These are phyloP conservation scores for Calliphora vicina DNA, from an alignment of 1,140 invertebrate genomes.

Conservation along the genomic window DNA sequence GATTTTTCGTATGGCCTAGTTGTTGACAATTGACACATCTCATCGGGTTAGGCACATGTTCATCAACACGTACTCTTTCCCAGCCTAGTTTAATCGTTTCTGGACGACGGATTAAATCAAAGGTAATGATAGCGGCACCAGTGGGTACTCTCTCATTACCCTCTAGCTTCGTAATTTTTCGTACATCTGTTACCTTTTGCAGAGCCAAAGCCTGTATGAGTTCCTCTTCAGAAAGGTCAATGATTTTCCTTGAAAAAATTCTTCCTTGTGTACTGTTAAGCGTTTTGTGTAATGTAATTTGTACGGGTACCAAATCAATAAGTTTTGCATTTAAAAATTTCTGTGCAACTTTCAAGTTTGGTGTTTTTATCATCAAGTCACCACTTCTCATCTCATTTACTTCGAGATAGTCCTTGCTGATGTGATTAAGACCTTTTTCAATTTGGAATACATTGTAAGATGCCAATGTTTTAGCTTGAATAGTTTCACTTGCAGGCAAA, in stretches of 20 bases:
- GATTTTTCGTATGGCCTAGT: neutral
- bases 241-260: no score
- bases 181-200: neutral
- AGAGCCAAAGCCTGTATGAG: neutral
- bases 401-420: neutral
- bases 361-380: slow-evolving; percentile 1
- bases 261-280: no score
- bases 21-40: neutral
- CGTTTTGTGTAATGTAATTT: no score
- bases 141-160: neutral
- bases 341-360: neutral
- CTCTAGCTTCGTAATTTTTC: neutral
- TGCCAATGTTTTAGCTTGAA: neutral
- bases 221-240: neutral
- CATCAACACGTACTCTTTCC: neutral
- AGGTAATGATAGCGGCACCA: neutral
- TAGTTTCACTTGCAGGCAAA: neutral
- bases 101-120: neutral
- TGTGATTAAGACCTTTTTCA: slow-evolving; percentile 15
- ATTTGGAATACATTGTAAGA: slow-evolving; percentile 30
- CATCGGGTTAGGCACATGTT: neutral
- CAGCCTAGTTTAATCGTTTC: neutral
- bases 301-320: no score
- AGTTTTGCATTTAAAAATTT: slow-evolving; percentile 7
- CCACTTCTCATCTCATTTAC: neutral